phyloP scores from a whole-genome alignment of 2,888 invertebrate genomes.

The Hypselothyrea guttata region DNA sequence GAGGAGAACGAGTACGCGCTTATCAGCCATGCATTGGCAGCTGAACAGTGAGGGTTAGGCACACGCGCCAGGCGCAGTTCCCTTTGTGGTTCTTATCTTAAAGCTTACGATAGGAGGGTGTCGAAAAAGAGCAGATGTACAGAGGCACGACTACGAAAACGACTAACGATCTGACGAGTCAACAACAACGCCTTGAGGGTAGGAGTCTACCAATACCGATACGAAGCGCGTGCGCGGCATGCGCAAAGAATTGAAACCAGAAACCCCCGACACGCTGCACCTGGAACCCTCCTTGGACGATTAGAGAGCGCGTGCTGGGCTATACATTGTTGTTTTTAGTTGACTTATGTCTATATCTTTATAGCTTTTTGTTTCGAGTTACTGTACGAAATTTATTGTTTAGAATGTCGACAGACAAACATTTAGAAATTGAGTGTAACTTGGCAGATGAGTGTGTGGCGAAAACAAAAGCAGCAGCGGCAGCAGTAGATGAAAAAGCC shows the following conservation, averaged over 20 bases:
- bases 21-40: constrained; percentile 63
- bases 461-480: constrained; percentile 46
- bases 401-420: constrained; percentile 62
- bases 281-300: neutral
- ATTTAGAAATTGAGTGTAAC: constrained; percentile 57
- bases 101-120: constrained; percentile 61
- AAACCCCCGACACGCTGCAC: neutral
- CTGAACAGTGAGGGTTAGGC: constrained; percentile 57
- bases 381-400: constrained; percentile 39
- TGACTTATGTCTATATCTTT: constrained; percentile 1
- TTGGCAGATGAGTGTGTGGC: constrained; percentile 54
- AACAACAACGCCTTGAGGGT: constrained; percentile 46
- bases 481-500: constrained; percentile 43
- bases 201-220: constrained; percentile 13
- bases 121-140: constrained; percentile 72
- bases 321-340: neutral
- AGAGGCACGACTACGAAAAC: constrained; percentile 13
- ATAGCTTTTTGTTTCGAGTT: constrained; percentile 28
- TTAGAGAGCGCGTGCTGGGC: neutral
- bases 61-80: constrained; percentile 24
- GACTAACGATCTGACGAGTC: constrained; percentile 47
- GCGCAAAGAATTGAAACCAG: constrained; percentile 31
- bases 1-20: constrained; percentile 36
- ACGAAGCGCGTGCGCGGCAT: constrained; percentile 66
- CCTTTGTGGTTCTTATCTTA: constrained; percentile 63